Conservation (phyloP, 2,797 vertebrate genomes). For the Sebastes nivosus region DNA sequence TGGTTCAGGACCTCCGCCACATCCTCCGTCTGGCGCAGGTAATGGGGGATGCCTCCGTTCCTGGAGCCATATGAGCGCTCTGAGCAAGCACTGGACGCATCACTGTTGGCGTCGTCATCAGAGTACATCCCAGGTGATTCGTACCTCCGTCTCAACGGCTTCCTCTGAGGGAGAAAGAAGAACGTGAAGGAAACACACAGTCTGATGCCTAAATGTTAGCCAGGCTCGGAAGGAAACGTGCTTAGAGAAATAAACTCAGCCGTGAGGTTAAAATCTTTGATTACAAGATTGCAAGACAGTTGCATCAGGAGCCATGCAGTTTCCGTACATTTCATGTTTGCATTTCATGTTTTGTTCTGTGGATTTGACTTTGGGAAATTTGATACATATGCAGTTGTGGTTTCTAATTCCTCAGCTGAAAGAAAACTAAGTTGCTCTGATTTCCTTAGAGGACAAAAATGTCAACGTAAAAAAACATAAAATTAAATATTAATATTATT, state of each 20-base stretch:
- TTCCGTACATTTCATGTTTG: background rate
- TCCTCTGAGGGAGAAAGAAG: constrained; percentile 82
- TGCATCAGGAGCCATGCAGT: constrained; percentile 65
- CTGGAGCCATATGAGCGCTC: constrained; percentile 95
- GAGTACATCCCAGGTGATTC: constrained; percentile 97
- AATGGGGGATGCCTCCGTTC: constrained; percentile 94
- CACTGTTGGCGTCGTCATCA: constrained; percentile 95
- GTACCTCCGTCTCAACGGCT: constrained; percentile 91
- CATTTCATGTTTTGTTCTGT: background rate
- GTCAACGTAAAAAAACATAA: background rate
- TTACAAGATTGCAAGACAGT: background rate
- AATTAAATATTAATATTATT: background rate
- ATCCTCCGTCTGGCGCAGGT: constrained; percentile 94
- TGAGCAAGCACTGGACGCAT: constrained; percentile 95
- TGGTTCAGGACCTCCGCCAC: constrained; percentile 98
- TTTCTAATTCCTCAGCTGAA: background rate
- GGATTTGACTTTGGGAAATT: background rate
- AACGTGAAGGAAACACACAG: background rate
- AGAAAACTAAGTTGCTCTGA: background rate
- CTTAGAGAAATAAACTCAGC: background rate
- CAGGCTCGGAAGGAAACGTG: background rate
- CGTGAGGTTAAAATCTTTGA: background rate
- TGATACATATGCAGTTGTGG: background rate
- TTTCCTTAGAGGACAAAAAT: background rate
- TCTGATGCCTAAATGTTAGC: background rate